These are phyloP conservation scores for Oreocharis arfaki DNA, from an alignment of 2,113 vertebrate species.

Conservation along the genomic window DNA sequence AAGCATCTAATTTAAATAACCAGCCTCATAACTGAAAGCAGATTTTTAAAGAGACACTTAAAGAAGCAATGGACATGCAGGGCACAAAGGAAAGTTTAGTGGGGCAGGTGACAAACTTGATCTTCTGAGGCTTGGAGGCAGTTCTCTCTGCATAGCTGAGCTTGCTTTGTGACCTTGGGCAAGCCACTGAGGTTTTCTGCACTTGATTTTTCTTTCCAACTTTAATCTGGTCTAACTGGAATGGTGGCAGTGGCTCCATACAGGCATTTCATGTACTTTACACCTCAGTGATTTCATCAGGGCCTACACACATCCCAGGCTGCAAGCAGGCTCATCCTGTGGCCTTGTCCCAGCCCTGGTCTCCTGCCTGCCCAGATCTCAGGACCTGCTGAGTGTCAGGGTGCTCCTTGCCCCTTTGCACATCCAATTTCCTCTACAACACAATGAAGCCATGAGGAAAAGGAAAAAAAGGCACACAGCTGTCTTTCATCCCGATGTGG, in stretches of 20 bases:
- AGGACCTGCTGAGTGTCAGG: not conserved
- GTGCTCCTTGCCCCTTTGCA: not conserved
- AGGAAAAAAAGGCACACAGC: not conserved
- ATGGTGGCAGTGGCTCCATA: not conserved
- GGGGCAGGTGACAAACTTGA: not conserved
- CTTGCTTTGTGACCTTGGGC: not conserved
- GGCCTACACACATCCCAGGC: not conserved
- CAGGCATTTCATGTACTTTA: not conserved
- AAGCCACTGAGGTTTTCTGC: not conserved
- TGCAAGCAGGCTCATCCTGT: not conserved
- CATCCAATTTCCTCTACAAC: not conserved
- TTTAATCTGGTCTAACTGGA: not conserved
- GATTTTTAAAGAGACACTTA: not conserved
- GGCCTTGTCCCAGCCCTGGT: not conserved
- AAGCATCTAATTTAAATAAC: slow-evolving; percentile 18
- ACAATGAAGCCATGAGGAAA: not conserved
- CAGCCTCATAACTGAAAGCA: not conserved
- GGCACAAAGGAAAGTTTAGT: not conserved
- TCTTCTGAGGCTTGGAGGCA: not conserved
- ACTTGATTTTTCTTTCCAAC: not conserved
- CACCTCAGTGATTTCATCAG: not conserved
- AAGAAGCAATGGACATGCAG: not conserved
- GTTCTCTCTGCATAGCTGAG: not conserved
- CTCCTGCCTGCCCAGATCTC: not conserved
- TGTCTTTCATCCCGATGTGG: not conserved